Percentiles rank a stretch among this genome's conserved stretches.
Conservation (phyloP, 2,797 vertebrate genomes). For the Rousettus madagascariensis region DNA sequence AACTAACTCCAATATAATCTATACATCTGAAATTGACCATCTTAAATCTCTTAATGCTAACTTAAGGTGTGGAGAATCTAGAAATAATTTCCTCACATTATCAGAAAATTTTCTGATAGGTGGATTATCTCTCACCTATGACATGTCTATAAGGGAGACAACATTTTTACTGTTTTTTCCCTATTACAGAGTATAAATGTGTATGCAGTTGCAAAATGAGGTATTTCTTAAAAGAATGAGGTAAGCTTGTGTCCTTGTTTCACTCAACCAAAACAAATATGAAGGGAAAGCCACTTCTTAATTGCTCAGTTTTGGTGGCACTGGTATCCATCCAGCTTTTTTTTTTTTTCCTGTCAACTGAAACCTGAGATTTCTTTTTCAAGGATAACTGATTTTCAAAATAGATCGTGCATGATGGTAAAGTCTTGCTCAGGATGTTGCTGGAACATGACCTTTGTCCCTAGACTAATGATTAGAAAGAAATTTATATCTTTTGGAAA, state of each 20-base stretch:
- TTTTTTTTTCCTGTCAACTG: neutral
- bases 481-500: neutral
- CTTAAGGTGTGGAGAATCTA: neutral
- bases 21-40: neutral
- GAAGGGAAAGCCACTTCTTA: neutral
- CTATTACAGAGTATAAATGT: neutral
- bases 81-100: neutral
- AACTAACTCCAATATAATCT: slow-evolving; percentile 31
- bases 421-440: neutral
- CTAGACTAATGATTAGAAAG: neutral
- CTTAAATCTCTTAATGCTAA: slow-evolving; percentile 1
- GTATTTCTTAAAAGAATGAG: neutral
- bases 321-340: neutral
- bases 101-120: neutral
- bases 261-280: neutral
- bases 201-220: neutral
- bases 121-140: neutral
- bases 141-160: neutral
- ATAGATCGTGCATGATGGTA: neutral
- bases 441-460: neutral
- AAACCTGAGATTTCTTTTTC: neutral
- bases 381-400: neutral
- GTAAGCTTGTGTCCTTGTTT: neutral
- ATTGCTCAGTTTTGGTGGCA: neutral
- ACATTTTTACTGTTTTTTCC: neutral